Evolutionary conservation across 2,113 vertebrate genomes (phyloP).

Genomic region (Dipodomys stephensi): DNA sequence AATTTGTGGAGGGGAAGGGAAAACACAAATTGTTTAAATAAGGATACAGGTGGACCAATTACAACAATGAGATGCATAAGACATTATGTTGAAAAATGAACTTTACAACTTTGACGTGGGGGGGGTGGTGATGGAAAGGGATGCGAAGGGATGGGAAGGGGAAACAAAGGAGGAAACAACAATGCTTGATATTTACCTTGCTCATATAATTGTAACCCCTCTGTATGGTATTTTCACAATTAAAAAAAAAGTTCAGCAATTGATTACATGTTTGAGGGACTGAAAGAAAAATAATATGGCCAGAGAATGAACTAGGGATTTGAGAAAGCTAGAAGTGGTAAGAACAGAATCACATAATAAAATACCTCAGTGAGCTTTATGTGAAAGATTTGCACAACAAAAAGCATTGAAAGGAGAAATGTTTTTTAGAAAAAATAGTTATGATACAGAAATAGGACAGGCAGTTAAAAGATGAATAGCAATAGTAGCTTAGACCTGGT

Average conservation of each 20-base stretch:
- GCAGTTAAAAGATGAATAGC: not conserved
- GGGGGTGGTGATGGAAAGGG: too few species aligned
- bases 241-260: not conserved
- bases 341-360: not conserved
- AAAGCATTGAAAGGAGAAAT: not conserved
- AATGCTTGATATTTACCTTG: too few species aligned
- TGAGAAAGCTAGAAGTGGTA: not conserved
- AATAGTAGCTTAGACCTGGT: not conserved
- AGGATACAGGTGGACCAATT: too few species aligned
- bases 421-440: slow-evolving; percentile 10
- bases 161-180: too few species aligned
- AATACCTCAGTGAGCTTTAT: not conserved
- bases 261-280: not conserved
- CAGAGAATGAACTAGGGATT: not conserved
- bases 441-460: not conserved
- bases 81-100: too few species aligned
- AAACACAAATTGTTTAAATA: too few species aligned
- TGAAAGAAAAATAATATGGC: not conserved
- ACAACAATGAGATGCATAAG: too few species aligned
- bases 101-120: too few species aligned
- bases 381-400: not conserved
- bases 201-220: too few species aligned
- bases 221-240: too few species aligned
- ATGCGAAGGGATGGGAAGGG: too few species aligned
- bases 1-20: too few species aligned